Evolutionary conservation across 2,113 vertebrate species (phyloP).

Genomic region (Chionomys nivalis): DNA sequence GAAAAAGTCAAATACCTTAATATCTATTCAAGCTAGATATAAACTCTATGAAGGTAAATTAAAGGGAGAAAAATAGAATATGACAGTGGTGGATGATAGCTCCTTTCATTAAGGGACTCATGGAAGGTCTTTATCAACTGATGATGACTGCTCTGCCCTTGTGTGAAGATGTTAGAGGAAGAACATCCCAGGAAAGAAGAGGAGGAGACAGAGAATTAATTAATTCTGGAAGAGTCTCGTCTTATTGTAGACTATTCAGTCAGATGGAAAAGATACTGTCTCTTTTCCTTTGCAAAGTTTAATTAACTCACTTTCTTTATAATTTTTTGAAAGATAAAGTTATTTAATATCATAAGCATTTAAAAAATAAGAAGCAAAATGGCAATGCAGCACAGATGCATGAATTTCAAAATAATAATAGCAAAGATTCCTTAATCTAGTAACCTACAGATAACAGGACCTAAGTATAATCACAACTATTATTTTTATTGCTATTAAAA

Average conservation of each 20-base stretch:
- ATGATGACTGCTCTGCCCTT: background rate
- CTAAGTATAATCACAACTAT: background rate
- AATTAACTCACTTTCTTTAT: background rate
- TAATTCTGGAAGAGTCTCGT: background rate
- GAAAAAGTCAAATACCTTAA: background rate
- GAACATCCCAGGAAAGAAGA: background rate
- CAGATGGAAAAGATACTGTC: background rate
- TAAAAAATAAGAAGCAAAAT: background rate
- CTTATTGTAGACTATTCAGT: background rate
- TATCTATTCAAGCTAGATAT: background rate
- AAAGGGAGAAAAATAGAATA: background rate
- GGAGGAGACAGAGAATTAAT: background rate
- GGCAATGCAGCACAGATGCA: background rate
- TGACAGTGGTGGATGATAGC: background rate
- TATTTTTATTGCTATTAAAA: background rate
- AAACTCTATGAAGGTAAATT: background rate
- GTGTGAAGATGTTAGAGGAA: background rate
- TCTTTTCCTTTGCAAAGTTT: conserved; percentile 1
- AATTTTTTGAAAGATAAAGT: conserved; percentile 6
- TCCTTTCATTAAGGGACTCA: background rate
- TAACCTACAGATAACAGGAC: background rate
- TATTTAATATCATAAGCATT: background rate
- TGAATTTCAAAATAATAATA: background rate
- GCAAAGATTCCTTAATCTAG: background rate
- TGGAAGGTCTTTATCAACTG: background rate